Base-by-base conservation (phyloP, 1,140 invertebrate genomes). In the Papilio polytes region DNA sequence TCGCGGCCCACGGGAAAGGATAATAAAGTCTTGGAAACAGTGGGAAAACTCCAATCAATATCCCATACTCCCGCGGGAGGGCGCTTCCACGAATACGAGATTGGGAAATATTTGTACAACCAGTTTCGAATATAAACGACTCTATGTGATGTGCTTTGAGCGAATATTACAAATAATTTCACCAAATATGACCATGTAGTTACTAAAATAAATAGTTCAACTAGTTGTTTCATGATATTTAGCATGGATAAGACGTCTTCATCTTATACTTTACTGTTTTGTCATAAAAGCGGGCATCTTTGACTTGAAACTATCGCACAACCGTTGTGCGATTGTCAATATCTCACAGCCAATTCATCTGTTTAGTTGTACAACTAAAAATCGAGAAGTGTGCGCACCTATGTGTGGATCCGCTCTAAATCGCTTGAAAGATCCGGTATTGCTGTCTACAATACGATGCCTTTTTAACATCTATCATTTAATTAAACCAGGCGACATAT, bases 11-110 rank as follows among this genome's bases (percentile, higher is more conserved):
- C 74, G 84, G 83, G 85, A 59, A 79, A 70, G 46, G 26, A 80
- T 86, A 86, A 87, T 85, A 87, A 87, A 83, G 83, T 87, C 85
- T 87, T 87, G 83, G 85, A 84, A 87, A 87, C 82, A 84, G 82
- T 76, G 86, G 84, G 80, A 85, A 84, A 87, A 85, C 31, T 85
- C 81, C 86, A 85, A 87, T 87, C 86, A 87, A 87, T 87, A 85
- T 82, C 81, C 80, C 31, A 78, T 78, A 78, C 41, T 78, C 77
- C 56, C 56, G 18, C 15, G 53, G 77, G 77, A 76, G 18, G 77
- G 12, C 12, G 74, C 73, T 51, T 51, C 74, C 46, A 15, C 74
- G 74, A 76, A 76, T 76, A 76, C 74, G 44, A 44, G 46, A 76
- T 76, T 51, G 74, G 20, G 74, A 22, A 26, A 26, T 76, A 46